A percentile compares a stretch with the other conserved stretches of the same genome.
These are phyloP conservation scores for Gymnocypris eckloni DNA, from an alignment of 2,797 vertebrate species.

Conservation along the genomic window DNA sequence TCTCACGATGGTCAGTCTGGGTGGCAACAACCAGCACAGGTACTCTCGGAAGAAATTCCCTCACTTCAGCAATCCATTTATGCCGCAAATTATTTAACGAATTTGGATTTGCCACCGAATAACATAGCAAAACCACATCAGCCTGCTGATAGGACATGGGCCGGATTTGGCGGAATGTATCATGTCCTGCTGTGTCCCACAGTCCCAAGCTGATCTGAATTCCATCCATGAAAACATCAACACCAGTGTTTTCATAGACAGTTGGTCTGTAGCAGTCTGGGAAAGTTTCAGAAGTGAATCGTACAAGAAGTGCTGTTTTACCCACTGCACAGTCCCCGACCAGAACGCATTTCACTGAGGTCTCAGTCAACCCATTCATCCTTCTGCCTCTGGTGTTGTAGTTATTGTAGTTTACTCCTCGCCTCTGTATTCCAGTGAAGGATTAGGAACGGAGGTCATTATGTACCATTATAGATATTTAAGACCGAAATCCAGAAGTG, in stretches of 20 bases:
- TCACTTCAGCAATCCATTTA: constrained; percentile 92
- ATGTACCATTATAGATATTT: not conserved
- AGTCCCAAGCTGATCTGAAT: constrained; percentile 92
- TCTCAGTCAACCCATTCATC: constrained; percentile 74
- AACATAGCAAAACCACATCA: constrained; percentile 93
- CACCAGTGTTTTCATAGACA: constrained; percentile 94
- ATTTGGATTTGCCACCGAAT: constrained; percentile 91
- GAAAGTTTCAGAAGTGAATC: constrained; percentile 96
- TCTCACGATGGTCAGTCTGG: constrained; percentile 92
- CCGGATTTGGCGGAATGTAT: constrained; percentile 89
- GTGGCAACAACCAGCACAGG: constrained; percentile 93
- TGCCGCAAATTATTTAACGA: constrained; percentile 85
- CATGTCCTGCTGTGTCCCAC: constrained; percentile 95
- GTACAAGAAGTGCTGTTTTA: constrained; percentile 92
- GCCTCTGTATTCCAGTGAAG: constrained; percentile 19
- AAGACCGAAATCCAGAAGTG: not conserved
- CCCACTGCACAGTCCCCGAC: constrained; percentile 94
- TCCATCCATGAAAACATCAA: constrained; percentile 96
- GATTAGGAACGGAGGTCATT: constrained; percentile 5
- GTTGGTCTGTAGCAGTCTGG: constrained; percentile 93
- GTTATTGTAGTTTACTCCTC: constrained; percentile 44
- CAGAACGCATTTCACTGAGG: constrained; percentile 93
- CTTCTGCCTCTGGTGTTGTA: constrained; percentile 11
- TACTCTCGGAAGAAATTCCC: constrained; percentile 84
- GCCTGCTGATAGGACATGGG: constrained; percentile 96